These are phyloP conservation scores for Ormyrus rosae DNA, from an alignment of 2,888 invertebrate species.

Conservation along the genomic window DNA sequence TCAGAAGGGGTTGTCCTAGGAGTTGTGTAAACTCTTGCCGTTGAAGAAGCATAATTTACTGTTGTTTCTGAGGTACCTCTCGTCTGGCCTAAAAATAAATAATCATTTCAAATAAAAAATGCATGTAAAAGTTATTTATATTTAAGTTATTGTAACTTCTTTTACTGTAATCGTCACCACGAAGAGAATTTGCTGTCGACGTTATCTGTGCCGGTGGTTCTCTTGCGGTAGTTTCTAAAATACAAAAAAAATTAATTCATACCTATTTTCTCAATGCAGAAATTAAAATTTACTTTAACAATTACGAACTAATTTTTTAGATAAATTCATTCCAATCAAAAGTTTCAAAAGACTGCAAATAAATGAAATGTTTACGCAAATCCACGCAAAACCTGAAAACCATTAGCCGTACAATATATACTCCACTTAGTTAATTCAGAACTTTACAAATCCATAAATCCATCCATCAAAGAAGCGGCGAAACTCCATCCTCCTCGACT, in stretches of 20 bases:
- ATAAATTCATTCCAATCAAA: too few relatives aligned
- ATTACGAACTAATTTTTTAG: too few relatives aligned
- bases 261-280: too few relatives aligned
- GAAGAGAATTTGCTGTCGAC: conserved; percentile 28
- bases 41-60: conserved; percentile 39
- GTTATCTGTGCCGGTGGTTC: conserved; percentile 5
- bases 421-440: too few relatives aligned
- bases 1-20: conserved; percentile 28
- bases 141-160: not conserved
- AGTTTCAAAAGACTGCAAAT: too few relatives aligned
- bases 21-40: conserved; percentile 37
- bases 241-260: too few relatives aligned
- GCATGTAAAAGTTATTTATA: too few relatives aligned
- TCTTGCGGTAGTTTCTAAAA: conserved; percentile 30
- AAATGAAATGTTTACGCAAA: too few relatives aligned
- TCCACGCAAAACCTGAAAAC: too few relatives aligned
- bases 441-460: too few relatives aligned
- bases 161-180: conserved; percentile 34
- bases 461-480: not conserved
- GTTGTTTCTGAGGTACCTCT: conserved; percentile 29
- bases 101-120: not conserved
- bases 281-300: too few relatives aligned
- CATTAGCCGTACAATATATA: too few relatives aligned
- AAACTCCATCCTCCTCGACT: conserved; percentile 11
- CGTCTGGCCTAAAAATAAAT: conserved; percentile 21